Percentiles rank a stretch among this genome's conserved stretches.
Evolutionary conservation across 2,888 invertebrate genomes (phyloP).

Genomic region (Elegia similella): DNA sequence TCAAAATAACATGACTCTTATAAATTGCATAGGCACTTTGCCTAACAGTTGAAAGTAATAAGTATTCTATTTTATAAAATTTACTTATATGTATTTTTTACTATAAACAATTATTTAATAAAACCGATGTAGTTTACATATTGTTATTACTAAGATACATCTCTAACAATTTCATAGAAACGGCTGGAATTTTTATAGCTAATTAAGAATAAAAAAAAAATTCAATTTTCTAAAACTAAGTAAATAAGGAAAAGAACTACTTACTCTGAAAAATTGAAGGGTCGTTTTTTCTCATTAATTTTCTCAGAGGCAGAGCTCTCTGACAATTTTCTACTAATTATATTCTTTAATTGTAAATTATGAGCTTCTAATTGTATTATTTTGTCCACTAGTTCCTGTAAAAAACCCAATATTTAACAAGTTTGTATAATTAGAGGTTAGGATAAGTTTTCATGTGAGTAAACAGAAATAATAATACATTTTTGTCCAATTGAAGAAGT

Average conservation of each 20-base stretch:
- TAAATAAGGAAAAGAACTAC: constrained; percentile 24
- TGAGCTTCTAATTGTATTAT: constrained; percentile 89
- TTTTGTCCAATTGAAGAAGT: constrained; percentile 51
- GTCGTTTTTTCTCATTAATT: constrained; percentile 44
- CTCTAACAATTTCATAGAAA: too few species aligned
- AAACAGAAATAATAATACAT: constrained; percentile 38
- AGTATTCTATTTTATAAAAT: too few species aligned
- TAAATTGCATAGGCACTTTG: too few species aligned
- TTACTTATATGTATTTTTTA: too few species aligned
- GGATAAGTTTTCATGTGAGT: constrained; percentile 7
- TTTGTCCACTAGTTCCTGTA: constrained; percentile 86
- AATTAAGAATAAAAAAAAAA: background rate
- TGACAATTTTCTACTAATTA: constrained; percentile 79
- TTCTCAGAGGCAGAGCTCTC: constrained; percentile 32
- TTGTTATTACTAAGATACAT: too few species aligned
- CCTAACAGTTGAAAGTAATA: too few species aligned
- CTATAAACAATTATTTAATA: too few species aligned
- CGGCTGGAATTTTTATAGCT: too few species aligned
- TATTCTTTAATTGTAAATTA: constrained; percentile 88
- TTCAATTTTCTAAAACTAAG: constrained; percentile 2
- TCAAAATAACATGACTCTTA: too few species aligned
- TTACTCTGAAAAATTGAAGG: constrained; percentile 85
- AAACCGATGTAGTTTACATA: too few species aligned
- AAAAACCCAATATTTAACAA: constrained; percentile 16
- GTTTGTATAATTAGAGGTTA: constrained; percentile 31